Conservation (phyloP, 2,888 invertebrate genomes). For the Opisthograptis luteolata region DNA sequence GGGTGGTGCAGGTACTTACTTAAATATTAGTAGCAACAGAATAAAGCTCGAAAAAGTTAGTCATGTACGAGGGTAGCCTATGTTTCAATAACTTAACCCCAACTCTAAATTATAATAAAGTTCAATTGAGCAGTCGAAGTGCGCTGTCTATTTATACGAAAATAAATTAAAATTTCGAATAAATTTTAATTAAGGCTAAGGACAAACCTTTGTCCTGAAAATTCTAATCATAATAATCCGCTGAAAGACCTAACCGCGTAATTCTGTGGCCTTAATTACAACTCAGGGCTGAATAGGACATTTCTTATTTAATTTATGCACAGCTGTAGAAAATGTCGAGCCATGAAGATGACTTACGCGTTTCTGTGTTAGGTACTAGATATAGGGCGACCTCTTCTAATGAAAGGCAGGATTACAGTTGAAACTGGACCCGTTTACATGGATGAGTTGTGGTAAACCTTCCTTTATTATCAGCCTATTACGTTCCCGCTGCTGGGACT, state of each 20-base stretch:
- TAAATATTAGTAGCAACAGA: too few species aligned
- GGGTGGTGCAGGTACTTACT: too few species aligned
- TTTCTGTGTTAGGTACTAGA: background rate
- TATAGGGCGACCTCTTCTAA: background rate
- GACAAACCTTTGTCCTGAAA: background rate
- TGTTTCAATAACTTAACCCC: too few species aligned
- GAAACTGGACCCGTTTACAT: too few species aligned
- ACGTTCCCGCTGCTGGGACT: too few species aligned
- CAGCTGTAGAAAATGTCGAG: constrained; percentile 18
- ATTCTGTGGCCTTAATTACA: constrained; percentile 51
- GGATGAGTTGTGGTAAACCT: too few species aligned
- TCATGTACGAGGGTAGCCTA: too few species aligned
- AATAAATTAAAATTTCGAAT: too few species aligned
- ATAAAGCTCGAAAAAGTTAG: too few species aligned
- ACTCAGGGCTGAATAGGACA: constrained; percentile 24
- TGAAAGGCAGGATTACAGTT: background rate
- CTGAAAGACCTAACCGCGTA: constrained; percentile 42
- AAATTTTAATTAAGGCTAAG: background rate
- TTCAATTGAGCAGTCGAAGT: background rate
- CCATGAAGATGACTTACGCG: constrained; percentile 12
- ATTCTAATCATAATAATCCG: constrained; percentile 33
- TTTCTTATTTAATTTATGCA: constrained; percentile 24
- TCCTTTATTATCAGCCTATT: too few species aligned
- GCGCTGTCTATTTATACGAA: background rate
- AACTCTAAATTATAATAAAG: background rate